phyloP scores from a whole-genome alignment of 37 sponge, comb jelly and placozoan species.

The Cliona cf. orientalis region DNA sequence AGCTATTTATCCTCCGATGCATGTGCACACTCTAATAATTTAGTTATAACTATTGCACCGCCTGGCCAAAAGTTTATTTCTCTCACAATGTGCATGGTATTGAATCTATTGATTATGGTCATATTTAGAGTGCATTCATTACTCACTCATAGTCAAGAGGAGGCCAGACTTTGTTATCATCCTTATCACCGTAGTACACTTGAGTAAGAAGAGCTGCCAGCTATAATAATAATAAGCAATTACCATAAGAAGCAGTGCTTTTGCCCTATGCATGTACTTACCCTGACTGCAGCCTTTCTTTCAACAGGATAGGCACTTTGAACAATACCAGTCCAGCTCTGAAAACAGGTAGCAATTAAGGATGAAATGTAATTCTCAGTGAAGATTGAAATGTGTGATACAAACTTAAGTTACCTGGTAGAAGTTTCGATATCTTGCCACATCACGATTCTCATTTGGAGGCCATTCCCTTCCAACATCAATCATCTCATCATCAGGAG shows the following conservation, averaged over 20 bases:
- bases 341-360: neutral
- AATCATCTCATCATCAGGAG: slow-evolving; percentile 4
- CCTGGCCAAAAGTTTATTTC: no score
- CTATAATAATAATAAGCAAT: slow-evolving; percentile 8
- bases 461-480: slow-evolving; percentile 78
- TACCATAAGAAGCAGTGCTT: neutral
- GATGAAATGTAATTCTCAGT: neutral
- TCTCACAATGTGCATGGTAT: no score
- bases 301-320: slow-evolving; percentile 49
- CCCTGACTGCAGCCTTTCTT: slow-evolving; percentile 23
- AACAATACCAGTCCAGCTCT: slow-evolving; percentile 56
- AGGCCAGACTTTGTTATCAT: slow-evolving; percentile 31
- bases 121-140: neutral
- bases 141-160: slow-evolving; percentile 61
- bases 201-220: slow-evolving; percentile 59
- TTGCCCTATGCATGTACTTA: neutral
- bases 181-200: slow-evolving; percentile 50
- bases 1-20: neutral
- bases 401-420: no score
- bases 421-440: slow-evolving; percentile 56
- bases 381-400: no score
- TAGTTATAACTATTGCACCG: no score
- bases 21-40: no score
- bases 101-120: no score
- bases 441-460: slow-evolving; percentile 31